Evolutionary conservation across 2,797 vertebrate genomes (phyloP).

Genomic region (Chromis chromis): DNA sequence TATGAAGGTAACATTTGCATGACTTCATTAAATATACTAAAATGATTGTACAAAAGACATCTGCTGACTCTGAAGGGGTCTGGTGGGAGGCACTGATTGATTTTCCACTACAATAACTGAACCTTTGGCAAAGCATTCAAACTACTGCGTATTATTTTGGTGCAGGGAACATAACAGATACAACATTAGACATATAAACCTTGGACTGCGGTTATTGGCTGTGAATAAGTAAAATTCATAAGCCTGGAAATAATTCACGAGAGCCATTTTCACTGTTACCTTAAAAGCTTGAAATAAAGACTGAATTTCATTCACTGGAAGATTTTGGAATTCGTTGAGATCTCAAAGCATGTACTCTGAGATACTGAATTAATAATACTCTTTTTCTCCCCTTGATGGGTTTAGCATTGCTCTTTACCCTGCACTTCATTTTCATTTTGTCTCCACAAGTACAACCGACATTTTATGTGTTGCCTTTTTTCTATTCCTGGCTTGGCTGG

Average conservation of each 20-base stretch:
- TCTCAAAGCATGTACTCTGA: background rate
- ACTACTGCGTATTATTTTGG: no score
- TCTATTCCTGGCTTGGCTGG: slow-evolving; percentile 40
- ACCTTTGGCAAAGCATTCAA: no score
- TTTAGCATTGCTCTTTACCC: background rate
- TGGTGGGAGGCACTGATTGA: no score
- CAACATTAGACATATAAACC: background rate
- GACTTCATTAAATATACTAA: no score
- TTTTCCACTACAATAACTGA: no score
- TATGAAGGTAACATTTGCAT: no score
- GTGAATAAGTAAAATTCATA: background rate
- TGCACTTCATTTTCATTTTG: background rate
- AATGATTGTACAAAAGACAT: no score
- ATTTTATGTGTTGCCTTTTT: background rate
- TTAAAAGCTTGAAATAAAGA: background rate
- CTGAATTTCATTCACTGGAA: background rate
- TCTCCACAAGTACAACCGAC: slow-evolving; percentile 12
- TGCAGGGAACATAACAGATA: no score
- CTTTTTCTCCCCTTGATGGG: background rate
- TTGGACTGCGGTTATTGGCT: background rate
- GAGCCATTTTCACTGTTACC: background rate
- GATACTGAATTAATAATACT: slow-evolving; percentile 8
- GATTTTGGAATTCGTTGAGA: no score
- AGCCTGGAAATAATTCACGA: background rate
- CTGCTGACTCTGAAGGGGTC: no score